phyloP scores from a whole-genome alignment of 2,797 vertebrate species.

The Trachurus trachurus region DNA sequence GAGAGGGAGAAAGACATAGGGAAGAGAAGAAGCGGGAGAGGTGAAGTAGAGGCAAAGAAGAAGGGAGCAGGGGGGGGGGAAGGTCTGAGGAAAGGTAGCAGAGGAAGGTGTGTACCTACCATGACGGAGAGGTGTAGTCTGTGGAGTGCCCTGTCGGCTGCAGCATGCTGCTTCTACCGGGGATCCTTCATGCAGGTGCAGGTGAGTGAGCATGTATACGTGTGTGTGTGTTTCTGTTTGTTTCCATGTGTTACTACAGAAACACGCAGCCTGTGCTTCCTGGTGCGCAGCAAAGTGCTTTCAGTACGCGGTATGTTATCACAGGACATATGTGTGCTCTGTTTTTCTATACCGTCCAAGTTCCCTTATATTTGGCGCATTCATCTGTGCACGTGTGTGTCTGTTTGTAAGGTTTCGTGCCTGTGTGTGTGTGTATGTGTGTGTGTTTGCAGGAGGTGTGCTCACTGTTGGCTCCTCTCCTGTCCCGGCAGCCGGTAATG shows the following conservation, averaged over 20 bases:
- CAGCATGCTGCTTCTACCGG: conserved; percentile 99
- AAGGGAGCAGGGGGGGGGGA: conserved; percentile 26
- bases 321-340: conserved; percentile 21
- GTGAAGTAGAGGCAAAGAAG: conserved; percentile 41
- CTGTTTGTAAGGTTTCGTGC: not conserved
- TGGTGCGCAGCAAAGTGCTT: conserved; percentile 18
- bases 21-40: conserved; percentile 25
- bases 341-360: conserved; percentile 1
- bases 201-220: conserved; percentile 85
- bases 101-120: conserved; percentile 70
- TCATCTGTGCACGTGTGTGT: conserved; percentile 12
- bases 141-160: conserved; percentile 97
- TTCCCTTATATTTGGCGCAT: conserved; percentile 32
- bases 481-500: conserved; percentile 63
- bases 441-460: conserved; percentile 40
- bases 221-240: not conserved
- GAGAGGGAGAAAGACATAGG: conserved; percentile 57
- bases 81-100: conserved; percentile 48
- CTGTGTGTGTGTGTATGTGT: conserved; percentile 29
- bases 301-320: not conserved
- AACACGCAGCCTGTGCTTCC: not conserved
- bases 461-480: conserved; percentile 54
- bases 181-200: conserved; percentile 99
- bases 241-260: conserved; percentile 11
- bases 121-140: conserved; percentile 98